Percentiles rank a stretch among this genome's conserved stretches.
These are phyloP conservation scores for Oryzias dopingdopingensis DNA, from an alignment of 2,797 vertebrate genomes.

Conservation along the genomic window DNA sequence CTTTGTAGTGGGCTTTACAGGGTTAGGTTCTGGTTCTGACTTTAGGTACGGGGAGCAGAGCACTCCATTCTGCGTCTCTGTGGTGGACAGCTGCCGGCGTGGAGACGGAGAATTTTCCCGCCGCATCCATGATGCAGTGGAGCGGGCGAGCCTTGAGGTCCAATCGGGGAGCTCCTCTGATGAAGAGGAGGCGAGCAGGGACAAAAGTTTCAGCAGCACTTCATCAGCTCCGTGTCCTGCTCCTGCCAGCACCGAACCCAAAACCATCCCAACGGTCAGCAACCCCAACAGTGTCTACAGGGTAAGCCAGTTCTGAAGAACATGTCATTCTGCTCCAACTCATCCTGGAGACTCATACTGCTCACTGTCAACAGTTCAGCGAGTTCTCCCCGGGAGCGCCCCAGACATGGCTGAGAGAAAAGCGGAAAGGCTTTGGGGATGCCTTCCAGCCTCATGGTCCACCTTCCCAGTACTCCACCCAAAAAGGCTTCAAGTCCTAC, in stretches of 20 bases:
- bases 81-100: constrained; percentile 65
- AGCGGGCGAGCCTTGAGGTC: constrained; percentile 80
- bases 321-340: not conserved
- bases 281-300: constrained; percentile 96
- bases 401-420: constrained; percentile 80
- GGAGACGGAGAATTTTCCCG: constrained; percentile 79
- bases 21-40: not conserved
- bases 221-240: constrained; percentile 17
- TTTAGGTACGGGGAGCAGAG: constrained; percentile 89
- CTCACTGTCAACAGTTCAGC: constrained; percentile 62
- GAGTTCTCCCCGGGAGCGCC: constrained; percentile 70
- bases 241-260: constrained; percentile 63
- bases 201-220: constrained; percentile 51
- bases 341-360: not conserved
- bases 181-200: constrained; percentile 74
- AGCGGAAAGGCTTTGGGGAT: constrained; percentile 75
- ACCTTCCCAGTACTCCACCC: constrained; percentile 48
- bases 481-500: constrained; percentile 75
- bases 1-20: not conserved
- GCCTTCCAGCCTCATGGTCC: constrained; percentile 53
- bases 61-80: constrained; percentile 84
- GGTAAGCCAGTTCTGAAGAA: constrained; percentile 64
- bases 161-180: constrained; percentile 82
- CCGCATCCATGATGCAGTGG: constrained; percentile 83
- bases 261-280: constrained; percentile 88